Percentiles rank a stretch among this genome's conserved stretches.
Conservation (phyloP, 2,797 vertebrate species). For the Cuculus canorus region DNA sequence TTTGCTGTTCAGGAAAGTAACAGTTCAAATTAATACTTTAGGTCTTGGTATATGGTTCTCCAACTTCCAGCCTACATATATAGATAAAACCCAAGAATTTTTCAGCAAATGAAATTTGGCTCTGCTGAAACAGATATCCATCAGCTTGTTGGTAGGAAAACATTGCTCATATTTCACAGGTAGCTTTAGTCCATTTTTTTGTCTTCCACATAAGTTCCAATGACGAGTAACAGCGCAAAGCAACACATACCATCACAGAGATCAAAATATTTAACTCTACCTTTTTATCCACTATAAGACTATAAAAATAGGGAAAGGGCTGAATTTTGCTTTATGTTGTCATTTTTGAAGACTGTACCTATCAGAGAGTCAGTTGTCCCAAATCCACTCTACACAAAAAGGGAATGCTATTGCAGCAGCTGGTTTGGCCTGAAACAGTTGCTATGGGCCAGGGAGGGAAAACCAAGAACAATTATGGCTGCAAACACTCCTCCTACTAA, state of each 20-base stretch:
- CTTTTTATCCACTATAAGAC: not conserved
- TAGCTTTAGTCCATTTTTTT: not conserved
- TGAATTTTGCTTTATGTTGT: not conserved
- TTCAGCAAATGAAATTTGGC: not conserved
- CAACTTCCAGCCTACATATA: not conserved
- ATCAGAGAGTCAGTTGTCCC: not conserved
- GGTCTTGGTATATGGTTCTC: not conserved
- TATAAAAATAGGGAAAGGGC: not conserved
- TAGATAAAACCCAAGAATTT: not conserved
- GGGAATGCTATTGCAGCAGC: not conserved
- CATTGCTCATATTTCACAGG: not conserved
- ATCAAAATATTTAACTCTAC: not conserved
- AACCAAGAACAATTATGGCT: accelerated
- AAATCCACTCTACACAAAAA: too few relatives aligned
- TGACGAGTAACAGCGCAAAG: not conserved
- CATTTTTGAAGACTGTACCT: not conserved
- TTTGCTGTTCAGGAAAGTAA: not conserved
- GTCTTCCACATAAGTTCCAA: not conserved
- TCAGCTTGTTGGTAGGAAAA: not conserved
- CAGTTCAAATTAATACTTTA: not conserved
- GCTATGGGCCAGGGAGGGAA: not conserved
- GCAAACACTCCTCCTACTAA: not conserved
- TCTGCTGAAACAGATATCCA: not conserved
- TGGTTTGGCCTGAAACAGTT: not conserved
- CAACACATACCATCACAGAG: not conserved